These are phyloP conservation scores for Agrotis exclamationis DNA, from an alignment of 2,888 invertebrate genomes.

Conservation along the genomic window DNA sequence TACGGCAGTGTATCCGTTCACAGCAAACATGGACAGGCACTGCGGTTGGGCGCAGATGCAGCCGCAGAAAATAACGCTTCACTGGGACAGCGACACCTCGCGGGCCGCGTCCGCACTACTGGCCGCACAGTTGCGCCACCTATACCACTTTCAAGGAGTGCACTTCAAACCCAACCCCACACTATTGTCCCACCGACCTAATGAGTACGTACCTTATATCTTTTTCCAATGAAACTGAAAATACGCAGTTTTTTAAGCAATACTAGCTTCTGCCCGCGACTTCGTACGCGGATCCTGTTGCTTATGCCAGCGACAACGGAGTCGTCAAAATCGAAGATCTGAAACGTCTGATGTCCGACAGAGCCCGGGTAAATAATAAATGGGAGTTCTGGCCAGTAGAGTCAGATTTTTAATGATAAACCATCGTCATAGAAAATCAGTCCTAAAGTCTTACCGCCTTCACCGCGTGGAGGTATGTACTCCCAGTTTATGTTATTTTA, in stretches of 20 bases:
- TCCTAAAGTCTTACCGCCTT: too few species aligned
- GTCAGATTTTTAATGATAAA: too few species aligned
- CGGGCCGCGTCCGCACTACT: conserved; percentile 3
- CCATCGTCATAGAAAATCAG: too few species aligned
- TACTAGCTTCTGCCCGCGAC: too few species aligned
- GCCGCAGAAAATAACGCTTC: background rate
- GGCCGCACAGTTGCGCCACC: background rate
- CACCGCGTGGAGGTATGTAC: too few species aligned
- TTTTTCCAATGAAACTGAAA: background rate
- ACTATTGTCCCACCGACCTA: background rate
- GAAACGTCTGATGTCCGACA: too few species aligned
- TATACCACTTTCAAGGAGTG: background rate
- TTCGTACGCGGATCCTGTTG: too few species aligned
- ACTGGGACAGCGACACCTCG: background rate
- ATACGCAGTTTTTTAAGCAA: background rate
- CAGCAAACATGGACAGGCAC: background rate
- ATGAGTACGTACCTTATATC: conserved; percentile 1
- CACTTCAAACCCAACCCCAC: background rate
- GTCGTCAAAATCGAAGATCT: too few species aligned
- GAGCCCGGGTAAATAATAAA: too few species aligned
- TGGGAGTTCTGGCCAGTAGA: too few species aligned
- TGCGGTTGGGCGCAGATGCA: background rate
- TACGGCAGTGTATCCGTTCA: background rate
- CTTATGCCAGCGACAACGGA: too few species aligned
- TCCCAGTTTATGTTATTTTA: too few species aligned